Base-by-base conservation (phyloP, 2,113 vertebrate species). In the Neogobius melanostomus region DNA sequence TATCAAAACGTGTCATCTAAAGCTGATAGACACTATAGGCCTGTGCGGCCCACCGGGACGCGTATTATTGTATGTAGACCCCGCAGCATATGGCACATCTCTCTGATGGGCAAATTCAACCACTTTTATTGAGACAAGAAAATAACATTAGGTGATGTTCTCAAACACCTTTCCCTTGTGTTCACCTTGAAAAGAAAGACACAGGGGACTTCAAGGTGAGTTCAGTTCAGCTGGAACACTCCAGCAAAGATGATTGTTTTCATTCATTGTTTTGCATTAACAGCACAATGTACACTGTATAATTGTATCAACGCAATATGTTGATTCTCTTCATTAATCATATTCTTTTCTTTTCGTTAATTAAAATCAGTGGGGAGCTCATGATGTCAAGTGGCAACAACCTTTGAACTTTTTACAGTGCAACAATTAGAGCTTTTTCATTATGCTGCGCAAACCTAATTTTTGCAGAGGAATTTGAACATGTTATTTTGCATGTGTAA, bases 1-100 rank as follows among this genome's bases (percentile, higher is more conserved):
- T 85, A 89, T 90, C 75, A 66, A 90, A 90, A 90, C 86, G 82
- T 90, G 89, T 88, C 85, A 88, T 91, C 87, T 84, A 88, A 87
- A 88, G 89, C 87, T 87, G 88, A 91, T 90, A 79, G 90, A 88
- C 88, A 86, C 88, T 87, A 85, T 74, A 88, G 85, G 72, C 74
- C 15, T 72, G 77, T 71, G 76, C 76, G 36, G 69, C 72, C 84
- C 67, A 49, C 82, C 48, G 86, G 77, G 79, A 80, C 76, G 64
- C 57, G 71, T 56, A 60, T 83, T 84, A 87, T 86, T 88, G 79
- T 87, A 84, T 86, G 82, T 86, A 83, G 78, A 81, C 85, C 87
- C 86, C 68, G 88, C 79, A 85, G 86, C 85, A 86, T 82, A 87
- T 85, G 76, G 75, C 69, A 67, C 82, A 76, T 73, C 80, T 63